phyloP scores from a whole-genome alignment of 1,140 invertebrate genomes.

The Pseudomyrmex flavicornis region DNA sequence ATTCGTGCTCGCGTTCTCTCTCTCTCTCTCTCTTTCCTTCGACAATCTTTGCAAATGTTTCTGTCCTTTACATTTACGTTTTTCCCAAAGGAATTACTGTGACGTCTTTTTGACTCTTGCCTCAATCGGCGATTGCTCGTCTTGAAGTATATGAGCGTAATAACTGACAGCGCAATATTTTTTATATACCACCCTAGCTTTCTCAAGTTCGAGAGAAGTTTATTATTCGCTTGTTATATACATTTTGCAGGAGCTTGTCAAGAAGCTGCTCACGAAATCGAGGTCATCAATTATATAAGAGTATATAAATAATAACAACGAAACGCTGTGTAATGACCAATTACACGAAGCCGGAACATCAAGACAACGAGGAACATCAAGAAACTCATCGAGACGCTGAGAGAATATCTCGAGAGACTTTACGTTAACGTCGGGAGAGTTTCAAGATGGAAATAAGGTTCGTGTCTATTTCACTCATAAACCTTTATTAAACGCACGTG shows the following conservation, averaged over 20 bases:
- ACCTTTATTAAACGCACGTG: no score
- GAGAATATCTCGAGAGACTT: constrained; percentile 27
- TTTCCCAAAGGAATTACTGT: not conserved
- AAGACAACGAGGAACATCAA: constrained; percentile 9
- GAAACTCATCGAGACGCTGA: constrained; percentile 8
- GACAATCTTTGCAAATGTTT: constrained; percentile 12
- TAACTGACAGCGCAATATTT: not conserved
- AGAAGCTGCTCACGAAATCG: not conserved
- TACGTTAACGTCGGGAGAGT: constrained; percentile 9
- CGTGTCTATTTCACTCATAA: no score
- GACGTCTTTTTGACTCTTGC: not conserved
- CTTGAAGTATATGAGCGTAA: not conserved
- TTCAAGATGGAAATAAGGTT: constrained; percentile 3
- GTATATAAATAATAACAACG: constrained; percentile 31
- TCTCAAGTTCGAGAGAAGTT: not conserved
- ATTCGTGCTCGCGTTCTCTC: constrained; percentile 67
- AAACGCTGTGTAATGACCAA: constrained; percentile 2
- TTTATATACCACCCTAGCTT: not conserved
- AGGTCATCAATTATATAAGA: not conserved
- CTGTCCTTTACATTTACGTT: constrained; percentile 3
- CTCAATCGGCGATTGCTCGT: not conserved
- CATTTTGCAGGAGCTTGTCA: not conserved
- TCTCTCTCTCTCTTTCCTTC: not conserved
- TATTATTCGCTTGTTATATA: not conserved
- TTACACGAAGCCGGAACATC: constrained; percentile 25